Evolutionary conservation across 1,140 invertebrate genomes (phyloP).

Genomic region (Ostrea edulis): DNA sequence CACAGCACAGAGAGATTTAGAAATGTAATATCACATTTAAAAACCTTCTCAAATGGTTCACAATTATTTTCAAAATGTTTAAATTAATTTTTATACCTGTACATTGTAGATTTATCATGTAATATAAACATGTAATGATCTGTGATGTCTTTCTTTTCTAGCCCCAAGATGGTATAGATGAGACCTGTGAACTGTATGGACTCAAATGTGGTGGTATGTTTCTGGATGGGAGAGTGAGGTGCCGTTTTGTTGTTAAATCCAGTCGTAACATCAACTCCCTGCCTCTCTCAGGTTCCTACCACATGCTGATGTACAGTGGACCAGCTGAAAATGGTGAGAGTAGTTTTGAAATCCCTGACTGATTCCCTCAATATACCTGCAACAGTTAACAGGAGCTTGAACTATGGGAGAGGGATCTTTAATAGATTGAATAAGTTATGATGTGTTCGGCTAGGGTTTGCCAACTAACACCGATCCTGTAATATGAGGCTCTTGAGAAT

Average conservation of each 20-base stretch:
- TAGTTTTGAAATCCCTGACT: background rate
- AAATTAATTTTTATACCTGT: background rate
- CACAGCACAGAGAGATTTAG: conserved; percentile 54
- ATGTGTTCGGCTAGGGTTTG: no score
- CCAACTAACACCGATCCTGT: no score
- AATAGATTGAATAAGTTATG: no score
- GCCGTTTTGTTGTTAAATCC: conserved; percentile 66
- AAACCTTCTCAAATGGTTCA: background rate
- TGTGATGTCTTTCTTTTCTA: conserved; percentile 15
- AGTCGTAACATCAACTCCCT: conserved; percentile 52
- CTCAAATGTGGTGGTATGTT: conserved; percentile 64
- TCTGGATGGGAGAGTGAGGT: conserved; percentile 67
- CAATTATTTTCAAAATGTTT: no score
- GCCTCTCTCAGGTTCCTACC: conserved; percentile 58
- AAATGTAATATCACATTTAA: conserved; percentile 8
- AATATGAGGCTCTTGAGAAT: no score
- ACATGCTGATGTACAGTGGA: conserved; percentile 72
- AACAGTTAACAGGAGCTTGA: no score
- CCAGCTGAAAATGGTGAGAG: conserved; percentile 65
- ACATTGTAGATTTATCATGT: background rate
- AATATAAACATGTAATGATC: background rate
- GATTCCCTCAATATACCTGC: no score
- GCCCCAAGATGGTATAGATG: conserved; percentile 55
- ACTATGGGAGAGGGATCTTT: no score
- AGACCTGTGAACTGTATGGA: background rate